phyloP scores from a whole-genome alignment of 2,888 invertebrate genomes.

The Erebia ligea region DNA sequence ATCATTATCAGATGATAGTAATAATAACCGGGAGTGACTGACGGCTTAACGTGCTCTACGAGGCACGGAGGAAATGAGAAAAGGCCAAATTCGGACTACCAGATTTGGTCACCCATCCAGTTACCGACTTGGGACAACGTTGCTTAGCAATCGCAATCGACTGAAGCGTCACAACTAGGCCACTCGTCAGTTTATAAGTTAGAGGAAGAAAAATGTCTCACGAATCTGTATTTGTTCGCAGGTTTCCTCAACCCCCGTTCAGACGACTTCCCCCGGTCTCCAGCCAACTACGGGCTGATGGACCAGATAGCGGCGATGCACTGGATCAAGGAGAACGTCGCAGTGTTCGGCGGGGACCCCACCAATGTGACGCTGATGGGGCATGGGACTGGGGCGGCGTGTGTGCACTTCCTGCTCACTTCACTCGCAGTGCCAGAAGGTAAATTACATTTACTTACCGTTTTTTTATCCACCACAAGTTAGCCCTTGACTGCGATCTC shows the following conservation, averaged over 20 bases:
- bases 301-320: constrained; percentile 98
- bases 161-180: too few relatives aligned
- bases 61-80: too few relatives aligned
- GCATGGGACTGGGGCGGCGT: constrained; percentile 97
- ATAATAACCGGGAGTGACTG: too few relatives aligned
- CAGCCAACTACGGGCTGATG: constrained; percentile 98
- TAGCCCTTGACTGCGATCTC: too few relatives aligned
- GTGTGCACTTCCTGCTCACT: constrained; percentile 96
- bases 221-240: constrained; percentile 57
- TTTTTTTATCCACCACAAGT: too few relatives aligned
- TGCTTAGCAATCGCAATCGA: too few relatives aligned
- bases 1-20: too few relatives aligned
- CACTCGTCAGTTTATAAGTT: too few relatives aligned
- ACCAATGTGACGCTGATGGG: constrained; percentile 96
- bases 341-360: constrained; percentile 96
- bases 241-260: constrained; percentile 95
- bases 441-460: constrained; percentile 60
- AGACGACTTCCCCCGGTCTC: constrained; percentile 92
- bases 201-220: not conserved
- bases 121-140: too few relatives aligned
- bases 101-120: too few relatives aligned
- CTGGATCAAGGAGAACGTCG: constrained; percentile 98
- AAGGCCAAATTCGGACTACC: too few relatives aligned
- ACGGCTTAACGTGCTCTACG: too few relatives aligned
- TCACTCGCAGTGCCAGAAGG: constrained; percentile 97